Base-by-base conservation (phyloP, 1,140 invertebrate species). In the Drosophila ohnishii region DNA sequence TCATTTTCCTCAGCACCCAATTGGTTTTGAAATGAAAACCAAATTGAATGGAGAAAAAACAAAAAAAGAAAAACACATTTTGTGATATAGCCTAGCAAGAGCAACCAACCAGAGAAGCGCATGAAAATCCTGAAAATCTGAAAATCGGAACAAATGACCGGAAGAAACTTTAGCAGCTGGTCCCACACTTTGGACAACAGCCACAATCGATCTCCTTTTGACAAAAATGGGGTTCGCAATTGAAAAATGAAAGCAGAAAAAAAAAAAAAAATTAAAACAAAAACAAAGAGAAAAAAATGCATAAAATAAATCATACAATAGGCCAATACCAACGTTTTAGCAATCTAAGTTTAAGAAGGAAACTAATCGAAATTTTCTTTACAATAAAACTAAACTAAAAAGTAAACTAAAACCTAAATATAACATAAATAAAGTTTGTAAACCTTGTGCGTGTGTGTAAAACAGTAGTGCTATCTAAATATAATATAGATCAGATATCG, bases 281-380 rank as follows among this genome's bases (percentile, higher is more conserved):
- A 34, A 22, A 34, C 40, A 66, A 77, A 35, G 9, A 48, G 28
- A 79, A 83, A 64, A 6, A 45, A 44, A 61, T 9, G 25, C 64
- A 67, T 86, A 78, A 32, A 56, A 47, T 19, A 81, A 86, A 72
- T 74, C 66, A 67, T 76, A 85, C 75, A 86, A 86, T 86, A 87
- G 79, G 82, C 82, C 75, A 87, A 86, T 87, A 87, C 58, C 78
- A 82, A 86, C 75, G 66, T 87, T 83, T 73, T 85, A 80, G 79
- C 78, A 79, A 82, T 50, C 51, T 87, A 86, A 87, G 83, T 64
- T 39, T 51, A 84, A 62, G 58, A 53, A 66, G 40, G 45, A 67
- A 78, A 76, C 72, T 75, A 76, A 76, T 63, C 51, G 73, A 75
- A 75, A 75, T 44, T 75, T 75, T 75, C 72, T 75, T 75, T 75